These are phyloP conservation scores for Dasyurus viverrinus DNA, from an alignment of 2,113 vertebrate species.

Conservation along the genomic window DNA sequence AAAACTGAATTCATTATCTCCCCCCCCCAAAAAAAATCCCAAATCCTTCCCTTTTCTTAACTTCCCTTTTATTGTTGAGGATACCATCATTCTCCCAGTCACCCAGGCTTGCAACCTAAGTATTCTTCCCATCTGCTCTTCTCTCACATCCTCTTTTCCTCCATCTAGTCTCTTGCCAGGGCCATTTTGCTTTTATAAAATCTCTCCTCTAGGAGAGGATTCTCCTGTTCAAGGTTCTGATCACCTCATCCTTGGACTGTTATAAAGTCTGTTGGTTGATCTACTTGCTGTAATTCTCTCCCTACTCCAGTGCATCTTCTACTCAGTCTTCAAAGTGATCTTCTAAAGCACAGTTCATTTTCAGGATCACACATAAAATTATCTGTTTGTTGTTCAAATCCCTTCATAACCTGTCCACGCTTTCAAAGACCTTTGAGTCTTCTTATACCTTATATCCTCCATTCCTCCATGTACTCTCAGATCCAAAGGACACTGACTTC, in stretches of 20 bases:
- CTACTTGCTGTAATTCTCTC: neutral
- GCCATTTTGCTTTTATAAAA: neutral
- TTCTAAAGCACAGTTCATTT: neutral
- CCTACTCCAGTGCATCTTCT: neutral
- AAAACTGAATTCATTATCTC: neutral
- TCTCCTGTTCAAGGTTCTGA: neutral
- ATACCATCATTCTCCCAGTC: neutral
- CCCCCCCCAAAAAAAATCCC: neutral
- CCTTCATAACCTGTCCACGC: neutral
- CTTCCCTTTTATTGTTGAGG: neutral
- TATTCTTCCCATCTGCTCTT: neutral
- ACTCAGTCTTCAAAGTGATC: neutral
- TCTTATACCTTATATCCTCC: neutral
- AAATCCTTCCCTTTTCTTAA: neutral
- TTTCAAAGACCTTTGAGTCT: neutral
- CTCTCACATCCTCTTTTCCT: neutral
- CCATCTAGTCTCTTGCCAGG: neutral
- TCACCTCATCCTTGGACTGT: neutral
- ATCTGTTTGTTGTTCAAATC: neutral
- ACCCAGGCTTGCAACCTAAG: neutral
- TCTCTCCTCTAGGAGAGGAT: no score
- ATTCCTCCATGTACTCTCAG: neutral
- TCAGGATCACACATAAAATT: neutral
- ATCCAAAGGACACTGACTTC: neutral
- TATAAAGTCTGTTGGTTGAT: neutral